A percentile compares a stretch with the other conserved stretches of the same genome.
Conservation (phyloP, 2,888 invertebrate species). For the Dyspetes luteomarginatus region DNA sequence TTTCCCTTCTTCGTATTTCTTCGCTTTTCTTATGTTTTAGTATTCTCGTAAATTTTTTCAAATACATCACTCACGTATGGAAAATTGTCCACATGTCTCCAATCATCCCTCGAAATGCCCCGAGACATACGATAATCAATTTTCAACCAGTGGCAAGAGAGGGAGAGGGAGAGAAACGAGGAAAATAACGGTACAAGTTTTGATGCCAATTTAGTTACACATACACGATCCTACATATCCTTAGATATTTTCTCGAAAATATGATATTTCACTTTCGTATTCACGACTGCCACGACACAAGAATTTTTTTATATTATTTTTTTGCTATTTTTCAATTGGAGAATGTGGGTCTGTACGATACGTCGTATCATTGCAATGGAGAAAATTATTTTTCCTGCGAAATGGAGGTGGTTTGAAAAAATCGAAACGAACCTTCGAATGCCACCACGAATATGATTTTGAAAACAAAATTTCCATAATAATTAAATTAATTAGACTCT, state of each 20-base stretch:
- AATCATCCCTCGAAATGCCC: background rate
- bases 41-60: background rate
- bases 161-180: background rate
- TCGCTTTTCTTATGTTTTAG: background rate
- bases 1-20: background rate
- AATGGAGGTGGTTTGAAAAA: no score
- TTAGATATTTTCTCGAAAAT: background rate
- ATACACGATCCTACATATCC: background rate
- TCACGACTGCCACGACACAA: no score
- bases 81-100: background rate
- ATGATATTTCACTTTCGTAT: no score
- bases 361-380: no score
- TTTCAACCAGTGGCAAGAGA: background rate
- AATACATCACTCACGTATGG: constrained; percentile 36
- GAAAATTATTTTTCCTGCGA: no score
- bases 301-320: no score
- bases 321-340: no score
- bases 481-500: no score
- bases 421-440: no score
- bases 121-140: background rate
- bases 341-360: no score
- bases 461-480: no score
- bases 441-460: no score
- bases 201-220: background rate
- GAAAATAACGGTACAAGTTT: background rate